These are phyloP conservation scores for Aselliscus stoliczkanus DNA, from an alignment of 2,797 vertebrate genomes.

Conservation along the genomic window DNA sequence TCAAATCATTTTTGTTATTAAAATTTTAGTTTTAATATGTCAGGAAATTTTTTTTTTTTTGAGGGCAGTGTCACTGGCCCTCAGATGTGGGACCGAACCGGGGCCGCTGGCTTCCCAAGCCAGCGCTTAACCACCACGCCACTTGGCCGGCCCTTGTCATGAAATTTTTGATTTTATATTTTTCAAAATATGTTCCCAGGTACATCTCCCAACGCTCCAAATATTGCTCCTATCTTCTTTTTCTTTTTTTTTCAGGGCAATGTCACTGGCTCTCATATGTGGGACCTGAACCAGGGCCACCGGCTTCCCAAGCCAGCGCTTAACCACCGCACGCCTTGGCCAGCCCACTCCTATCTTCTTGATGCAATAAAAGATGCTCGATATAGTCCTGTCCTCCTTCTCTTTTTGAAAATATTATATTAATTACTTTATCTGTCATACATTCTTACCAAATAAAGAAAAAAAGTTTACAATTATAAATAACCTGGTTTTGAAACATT, in stretches of 20 bases:
- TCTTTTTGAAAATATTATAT: slow-evolving; percentile 58
- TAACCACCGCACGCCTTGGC: no score
- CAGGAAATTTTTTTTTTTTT: no score
- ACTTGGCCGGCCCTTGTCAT: no score
- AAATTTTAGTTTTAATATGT: not conserved
- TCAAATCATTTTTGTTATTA: not conserved
- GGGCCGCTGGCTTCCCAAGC: no score
- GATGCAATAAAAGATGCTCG: not conserved
- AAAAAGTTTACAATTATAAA: slow-evolving; percentile 35
- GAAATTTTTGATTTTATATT: not conserved
- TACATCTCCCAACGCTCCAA: not conserved
- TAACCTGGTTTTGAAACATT: slow-evolving; percentile 50
- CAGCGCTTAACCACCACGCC: no score
- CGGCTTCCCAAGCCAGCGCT: no score
- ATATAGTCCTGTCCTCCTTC: not conserved
- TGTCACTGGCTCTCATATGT: no score
- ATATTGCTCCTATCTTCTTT: not conserved
- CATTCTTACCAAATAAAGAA: not conserved
- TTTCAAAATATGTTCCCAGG: not conserved
- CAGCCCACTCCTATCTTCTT: not conserved
- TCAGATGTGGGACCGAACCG: no score
- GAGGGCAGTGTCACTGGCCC: no score
- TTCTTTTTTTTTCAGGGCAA: no score
- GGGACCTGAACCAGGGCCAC: no score
- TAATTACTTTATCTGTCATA: slow-evolving; percentile 35